Base-by-base conservation (phyloP, 2,113 vertebrate genomes). In the Mesitornis unicolor region DNA sequence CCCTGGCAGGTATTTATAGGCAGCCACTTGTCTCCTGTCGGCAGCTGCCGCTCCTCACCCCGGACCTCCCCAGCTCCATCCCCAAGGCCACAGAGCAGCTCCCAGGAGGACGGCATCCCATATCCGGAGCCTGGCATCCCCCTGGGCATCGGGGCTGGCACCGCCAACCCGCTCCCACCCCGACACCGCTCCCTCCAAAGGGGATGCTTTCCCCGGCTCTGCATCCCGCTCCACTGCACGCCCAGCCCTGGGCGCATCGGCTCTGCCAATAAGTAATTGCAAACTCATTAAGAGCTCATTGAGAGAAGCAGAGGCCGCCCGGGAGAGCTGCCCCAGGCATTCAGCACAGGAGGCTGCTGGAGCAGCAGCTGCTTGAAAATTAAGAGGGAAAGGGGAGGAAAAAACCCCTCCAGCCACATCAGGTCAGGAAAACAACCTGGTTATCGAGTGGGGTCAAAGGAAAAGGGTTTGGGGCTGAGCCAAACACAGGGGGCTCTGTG, bases 1-100 rank as follows among this genome's bases (percentile, higher is more conserved):
- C 90, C 90, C 84, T 89, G 96, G 83, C 96, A 95, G 84, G 94
- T 97, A 97, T 97, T 97, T 97, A 96, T 97, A 97, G 97, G 80
- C 92, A 94, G 89, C 67, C 64, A 25, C 90, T 95, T 53, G 36
- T 95, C 93, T 96, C 85, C 86, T 5, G 24, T 42, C 79, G 31
- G 86, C 89, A 87, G 80, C 57, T 28, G 80, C 86, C 13, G 54
- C 78, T 89, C 84, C 70, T 71, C 84, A 89, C 61, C 79, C 75
- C 68, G 42, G 12, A 61, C 13, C 87, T 86, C 20, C 57, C 42
- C 3, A 3, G 81, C 67, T 61, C 61, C 78, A 54, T 57, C 73
- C 79, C 73, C 84, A 40, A 29, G 57, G 1, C 28, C 2, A 2
- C 0, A 6, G 38, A 84, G 84, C 76, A 24, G 47, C 53, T 42